These are phyloP conservation scores for Halichoeres trimaculatus DNA, from an alignment of 2,113 vertebrate genomes.

Conservation along the genomic window DNA sequence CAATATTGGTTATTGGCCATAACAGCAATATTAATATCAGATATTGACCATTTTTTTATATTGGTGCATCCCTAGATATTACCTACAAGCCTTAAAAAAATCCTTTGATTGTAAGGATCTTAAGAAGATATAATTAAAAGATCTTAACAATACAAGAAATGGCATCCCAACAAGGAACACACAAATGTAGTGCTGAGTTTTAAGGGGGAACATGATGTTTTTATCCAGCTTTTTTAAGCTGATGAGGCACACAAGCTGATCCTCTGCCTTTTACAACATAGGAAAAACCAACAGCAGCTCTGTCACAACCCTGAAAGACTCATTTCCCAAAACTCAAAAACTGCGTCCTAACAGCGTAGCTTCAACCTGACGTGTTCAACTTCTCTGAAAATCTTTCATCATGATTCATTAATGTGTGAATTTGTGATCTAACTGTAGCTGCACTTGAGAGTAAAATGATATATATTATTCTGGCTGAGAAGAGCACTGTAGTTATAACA, in stretches of 20 bases:
- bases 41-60: too few species aligned
- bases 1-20: too few species aligned
- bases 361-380: neutral
- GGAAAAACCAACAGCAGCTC: neutral
- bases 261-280: neutral
- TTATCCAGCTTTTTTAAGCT: neutral
- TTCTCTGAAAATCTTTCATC: neutral
- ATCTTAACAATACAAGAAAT: too few species aligned
- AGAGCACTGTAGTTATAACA: slow-evolving; percentile 15
- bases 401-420: slow-evolving; percentile 1
- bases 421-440: neutral
- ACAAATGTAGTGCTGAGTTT: neutral
- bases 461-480: slow-evolving; percentile 8
- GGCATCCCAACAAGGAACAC: too few species aligned
- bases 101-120: too few species aligned
- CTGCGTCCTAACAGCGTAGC: neutral
- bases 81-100: too few species aligned
- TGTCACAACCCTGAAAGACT: neutral
- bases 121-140: too few species aligned
- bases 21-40: too few species aligned
- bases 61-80: too few species aligned
- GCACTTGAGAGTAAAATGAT: slow-evolving; percentile 7
- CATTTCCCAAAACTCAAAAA: neutral
- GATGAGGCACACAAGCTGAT: neutral
- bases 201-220: neutral